phyloP scores from a whole-genome alignment of 2,113 vertebrate genomes.

The Hippoglossus stenolepis region DNA sequence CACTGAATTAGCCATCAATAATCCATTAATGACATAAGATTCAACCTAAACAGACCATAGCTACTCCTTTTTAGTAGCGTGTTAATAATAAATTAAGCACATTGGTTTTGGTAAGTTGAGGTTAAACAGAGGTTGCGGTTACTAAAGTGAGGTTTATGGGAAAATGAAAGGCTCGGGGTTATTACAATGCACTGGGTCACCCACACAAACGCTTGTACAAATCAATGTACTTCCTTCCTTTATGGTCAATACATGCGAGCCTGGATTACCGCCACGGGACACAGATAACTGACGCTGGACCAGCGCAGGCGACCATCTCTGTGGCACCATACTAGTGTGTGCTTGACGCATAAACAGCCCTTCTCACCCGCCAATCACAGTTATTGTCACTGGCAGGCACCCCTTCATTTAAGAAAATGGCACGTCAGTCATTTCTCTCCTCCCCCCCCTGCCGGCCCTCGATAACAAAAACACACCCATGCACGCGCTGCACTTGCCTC shows the following conservation, averaged over 20 bases:
- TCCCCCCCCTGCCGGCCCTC: constrained; percentile 3
- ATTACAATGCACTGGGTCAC: constrained; percentile 41
- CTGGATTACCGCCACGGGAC: constrained; percentile 39
- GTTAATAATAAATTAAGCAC: constrained; percentile 59
- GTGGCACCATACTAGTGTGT: constrained; percentile 26
- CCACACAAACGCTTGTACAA: constrained; percentile 39
- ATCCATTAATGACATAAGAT: constrained; percentile 48
- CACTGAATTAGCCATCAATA: constrained; percentile 52
- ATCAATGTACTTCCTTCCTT: constrained; percentile 73
- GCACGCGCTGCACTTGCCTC: constrained; percentile 15
- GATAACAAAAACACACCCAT: constrained; percentile 28
- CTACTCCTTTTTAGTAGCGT: constrained; percentile 38
- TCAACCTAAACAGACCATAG: constrained; percentile 22
- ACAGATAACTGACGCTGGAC: constrained; percentile 38
- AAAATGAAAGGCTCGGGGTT: constrained; percentile 52
- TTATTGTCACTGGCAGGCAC: constrained; percentile 63
- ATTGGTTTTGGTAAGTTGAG: constrained; percentile 33
- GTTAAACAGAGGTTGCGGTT: constrained; percentile 6
- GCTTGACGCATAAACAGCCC: constrained; percentile 50
- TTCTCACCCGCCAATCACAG: constrained; percentile 64
- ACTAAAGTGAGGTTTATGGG: constrained; percentile 23
- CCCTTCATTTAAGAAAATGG: constrained; percentile 66
- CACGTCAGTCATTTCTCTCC: constrained; percentile 52
- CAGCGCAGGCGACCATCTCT: constrained; percentile 10
- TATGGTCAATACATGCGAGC: constrained; percentile 60